Evolutionary conservation across 2,113 vertebrate genomes (phyloP), one percentile per base, ranked within the genome.

Genomic region (Kryptolebias marmoratus): DNA sequence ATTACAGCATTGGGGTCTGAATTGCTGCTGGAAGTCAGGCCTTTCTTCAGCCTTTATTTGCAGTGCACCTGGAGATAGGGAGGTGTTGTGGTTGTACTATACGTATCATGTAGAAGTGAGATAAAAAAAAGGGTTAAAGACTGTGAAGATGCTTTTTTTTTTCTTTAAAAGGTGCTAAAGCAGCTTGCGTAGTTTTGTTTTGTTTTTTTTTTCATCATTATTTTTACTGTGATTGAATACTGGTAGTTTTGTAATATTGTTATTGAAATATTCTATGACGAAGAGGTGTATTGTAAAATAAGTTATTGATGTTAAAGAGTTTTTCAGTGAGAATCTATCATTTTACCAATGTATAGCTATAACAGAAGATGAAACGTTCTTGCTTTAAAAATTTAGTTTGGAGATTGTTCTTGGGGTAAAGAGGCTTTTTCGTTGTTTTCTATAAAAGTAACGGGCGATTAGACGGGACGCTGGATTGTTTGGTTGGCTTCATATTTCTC

Each of bases 241-340:
- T 84, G 49, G 83, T 87, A 80, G 88, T 90, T 92, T 91, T 93
- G 85, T 90, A 90, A 87, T 74, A 76, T 84, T 81, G 70, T 83
- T 78, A 87, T 67, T 80, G 63, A 87, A 71, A 82, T 74, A 45
- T 84, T 84, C 52, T 82, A 73, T 74, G 71, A 65, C 79, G 69
- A 60, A 87, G 74, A 85, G 49, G 53, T 87, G 79, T 91, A 90
- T 69, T 82, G 68, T 63, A 69, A 71, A 73, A 82, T 88, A 85
- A 88, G 73, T 89, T 87, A 81, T 91, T 87, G 79, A 81, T 72
- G 84, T 90, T 83, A 47, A 42, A 71, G 66, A 83, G 64, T 75
- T 82, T 88, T 87, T 71, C 65, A 64, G 72, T 31, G 55, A 81
- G 56, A 75, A 58, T 60, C 64, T 45, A 71, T 79, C 44, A 56